Evolutionary conservation across 2,113 vertebrate species (phyloP).

Genomic region (Ceyx melanurus): DNA sequence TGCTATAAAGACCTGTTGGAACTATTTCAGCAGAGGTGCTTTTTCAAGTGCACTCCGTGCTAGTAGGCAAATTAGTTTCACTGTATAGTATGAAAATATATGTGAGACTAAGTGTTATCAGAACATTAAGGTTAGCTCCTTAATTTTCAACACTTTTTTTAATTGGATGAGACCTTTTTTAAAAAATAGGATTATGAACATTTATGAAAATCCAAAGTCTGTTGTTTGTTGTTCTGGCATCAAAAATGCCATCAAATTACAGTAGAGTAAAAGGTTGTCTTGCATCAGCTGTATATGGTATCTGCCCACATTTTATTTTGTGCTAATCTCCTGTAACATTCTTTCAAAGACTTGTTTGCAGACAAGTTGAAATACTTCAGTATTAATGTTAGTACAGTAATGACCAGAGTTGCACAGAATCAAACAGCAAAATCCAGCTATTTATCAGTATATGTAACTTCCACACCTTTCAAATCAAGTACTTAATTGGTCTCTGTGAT

Average conservation of each 20-base stretch:
- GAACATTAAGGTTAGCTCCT: background rate
- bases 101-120: background rate
- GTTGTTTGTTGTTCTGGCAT: background rate
- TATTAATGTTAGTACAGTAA: background rate
- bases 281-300: background rate
- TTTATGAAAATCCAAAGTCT: background rate
- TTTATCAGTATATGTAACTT: background rate
- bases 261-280: background rate
- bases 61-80: background rate
- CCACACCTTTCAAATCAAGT: background rate
- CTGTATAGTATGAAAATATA: background rate
- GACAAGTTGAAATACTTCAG: background rate
- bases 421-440: background rate
- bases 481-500: background rate
- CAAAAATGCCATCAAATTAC: background rate
- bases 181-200: background rate
- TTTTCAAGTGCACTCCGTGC: background rate
- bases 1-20: conserved; percentile 37
- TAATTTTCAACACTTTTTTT: background rate
- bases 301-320: background rate
- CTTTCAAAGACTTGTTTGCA: background rate
- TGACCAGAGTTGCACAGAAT: background rate
- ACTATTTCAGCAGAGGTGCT: background rate
- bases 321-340: background rate
- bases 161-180: background rate